Evolutionary conservation across 2,888 invertebrate genomes (phyloP), one percentile per base, ranked within the genome.

Genomic region (Gastrophysa polygoni): DNA sequence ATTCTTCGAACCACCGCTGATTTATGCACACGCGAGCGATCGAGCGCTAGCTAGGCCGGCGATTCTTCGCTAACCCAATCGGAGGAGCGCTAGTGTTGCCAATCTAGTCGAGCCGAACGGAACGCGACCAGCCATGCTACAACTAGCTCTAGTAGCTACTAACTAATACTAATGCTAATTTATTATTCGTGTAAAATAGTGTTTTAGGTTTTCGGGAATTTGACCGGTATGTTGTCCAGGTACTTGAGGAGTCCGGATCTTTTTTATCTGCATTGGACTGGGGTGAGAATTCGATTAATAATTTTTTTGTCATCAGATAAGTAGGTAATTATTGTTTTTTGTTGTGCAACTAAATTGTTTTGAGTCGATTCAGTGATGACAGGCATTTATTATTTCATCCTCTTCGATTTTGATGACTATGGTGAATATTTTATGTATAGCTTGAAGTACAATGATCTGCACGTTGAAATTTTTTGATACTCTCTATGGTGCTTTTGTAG

Each of bases 231-330:
- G 67, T 49, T 67, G 55, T 66, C 67, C 46, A 59, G 66, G 4
- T 67, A 66, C 50, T 47, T 63, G 38, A 59, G 63, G 29, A 61
- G 46, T n/a, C 55, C 63, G 20, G 71, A 73, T 62, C 66, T 73
- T 46, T 71, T 73, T 58, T 72, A 71, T 57, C 63, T 57, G 6
- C 59, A 69, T 49, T 72, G 73, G 73, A 70, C 68, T 11, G 68
- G 69, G 68, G 73, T 73, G 57, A 72, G 73, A 68, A 59, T 49
- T n/a, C n/a, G n/a, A n/a, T n/a, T n/a, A n/a, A n/a, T n/a, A n/a
- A 57, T 51, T 55, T 38, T 57, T 51, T 54, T 48, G 38, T 29
- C 32, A 38, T 21, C 14, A 21, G 24, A 7, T 34, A 14, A 29
- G 21, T 32, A 8, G 10, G 29, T 14, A 6, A 14, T 28, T 58